A percentile compares a stretch with the other conserved stretches of the same genome.
These are phyloP conservation scores for Parazoanthus atlanticus DNA, from an alignment of 92 coral and sea anemone genomes.

Conservation along the genomic window DNA sequence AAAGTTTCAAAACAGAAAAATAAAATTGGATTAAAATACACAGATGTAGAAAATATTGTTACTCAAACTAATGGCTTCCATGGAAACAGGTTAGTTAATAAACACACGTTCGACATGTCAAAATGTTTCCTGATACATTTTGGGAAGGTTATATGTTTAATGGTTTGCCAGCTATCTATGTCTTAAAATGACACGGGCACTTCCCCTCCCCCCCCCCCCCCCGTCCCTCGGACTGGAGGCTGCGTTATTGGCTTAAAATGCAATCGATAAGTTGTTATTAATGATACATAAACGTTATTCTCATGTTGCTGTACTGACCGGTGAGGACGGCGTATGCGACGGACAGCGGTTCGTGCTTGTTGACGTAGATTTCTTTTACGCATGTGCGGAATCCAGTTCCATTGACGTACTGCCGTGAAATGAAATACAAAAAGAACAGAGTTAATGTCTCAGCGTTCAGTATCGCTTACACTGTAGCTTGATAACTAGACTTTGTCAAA, in stretches of 20 bases:
- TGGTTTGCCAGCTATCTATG: too few relatives aligned
- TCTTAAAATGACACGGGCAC: too few relatives aligned
- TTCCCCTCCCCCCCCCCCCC: too few relatives aligned
- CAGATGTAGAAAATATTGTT: too few relatives aligned
- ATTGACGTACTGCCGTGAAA: conserved; percentile 57
- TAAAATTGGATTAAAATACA: not conserved
- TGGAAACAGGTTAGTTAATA: not conserved
- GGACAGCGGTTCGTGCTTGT: conserved; percentile 72
- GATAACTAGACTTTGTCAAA: too few relatives aligned
- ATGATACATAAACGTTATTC: not conserved
- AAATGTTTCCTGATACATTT: too few relatives aligned
- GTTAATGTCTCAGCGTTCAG: not conserved
- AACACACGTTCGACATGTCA: too few relatives aligned
- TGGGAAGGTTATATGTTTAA: too few relatives aligned
- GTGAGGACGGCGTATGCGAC: conserved; percentile 64
- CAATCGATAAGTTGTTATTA: too few relatives aligned
- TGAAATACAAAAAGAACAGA: not conserved
- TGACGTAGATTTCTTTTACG: conserved; percentile 67
- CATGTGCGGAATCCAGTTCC: conserved; percentile 74
- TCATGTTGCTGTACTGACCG: conserved; percentile 34
- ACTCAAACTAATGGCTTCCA: not conserved
- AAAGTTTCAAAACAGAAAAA: too few relatives aligned
- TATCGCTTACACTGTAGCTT: not conserved
- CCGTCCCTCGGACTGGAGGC: too few relatives aligned
- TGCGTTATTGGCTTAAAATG: too few relatives aligned